These are phyloP conservation scores for Ichneumoninae sp. DNA, from an alignment of 2,888 invertebrate genomes.

Conservation along the genomic window DNA sequence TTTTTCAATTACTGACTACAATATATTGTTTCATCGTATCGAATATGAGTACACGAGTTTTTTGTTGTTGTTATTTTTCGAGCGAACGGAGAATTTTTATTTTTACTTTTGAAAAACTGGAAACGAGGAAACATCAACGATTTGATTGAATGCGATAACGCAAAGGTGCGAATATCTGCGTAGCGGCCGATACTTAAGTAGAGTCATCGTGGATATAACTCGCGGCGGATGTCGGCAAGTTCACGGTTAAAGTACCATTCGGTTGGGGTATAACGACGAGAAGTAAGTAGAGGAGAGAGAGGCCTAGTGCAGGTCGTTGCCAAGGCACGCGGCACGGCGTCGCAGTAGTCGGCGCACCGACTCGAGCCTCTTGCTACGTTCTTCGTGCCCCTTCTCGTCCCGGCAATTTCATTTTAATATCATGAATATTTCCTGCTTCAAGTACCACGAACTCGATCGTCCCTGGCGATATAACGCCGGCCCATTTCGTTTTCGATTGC, in stretches of 20 bases:
- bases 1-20: background rate
- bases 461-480: slow-evolving; percentile 72
- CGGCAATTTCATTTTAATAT: slow-evolving; percentile 82
- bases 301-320: slow-evolving; percentile 61
- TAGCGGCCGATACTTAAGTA: background rate
- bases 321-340: slow-evolving; percentile 61
- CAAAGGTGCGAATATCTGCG: background rate
- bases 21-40: background rate
- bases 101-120: background rate
- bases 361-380: slow-evolving; percentile 14
- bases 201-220: slow-evolving; percentile 46
- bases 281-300: slow-evolving; percentile 28
- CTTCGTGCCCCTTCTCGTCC: slow-evolving; percentile 21
- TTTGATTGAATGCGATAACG: background rate
- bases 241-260: slow-evolving; percentile 69
- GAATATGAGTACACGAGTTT: background rate
- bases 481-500: slow-evolving; percentile 76
- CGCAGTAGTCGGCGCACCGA: slow-evolving; percentile 3
- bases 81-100: background rate
- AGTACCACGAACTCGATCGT: slow-evolving; percentile 78
- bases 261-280: slow-evolving; percentile 24
- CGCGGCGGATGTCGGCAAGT: slow-evolving; percentile 67
- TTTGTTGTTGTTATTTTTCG: background rate
- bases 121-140: background rate
- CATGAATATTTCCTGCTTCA: slow-evolving; percentile 81